Percentiles rank a stretch among this genome's conserved stretches.
Evolutionary conservation across 1,140 invertebrate genomes (phyloP).

Genomic region (Drosophila athabasca): DNA sequence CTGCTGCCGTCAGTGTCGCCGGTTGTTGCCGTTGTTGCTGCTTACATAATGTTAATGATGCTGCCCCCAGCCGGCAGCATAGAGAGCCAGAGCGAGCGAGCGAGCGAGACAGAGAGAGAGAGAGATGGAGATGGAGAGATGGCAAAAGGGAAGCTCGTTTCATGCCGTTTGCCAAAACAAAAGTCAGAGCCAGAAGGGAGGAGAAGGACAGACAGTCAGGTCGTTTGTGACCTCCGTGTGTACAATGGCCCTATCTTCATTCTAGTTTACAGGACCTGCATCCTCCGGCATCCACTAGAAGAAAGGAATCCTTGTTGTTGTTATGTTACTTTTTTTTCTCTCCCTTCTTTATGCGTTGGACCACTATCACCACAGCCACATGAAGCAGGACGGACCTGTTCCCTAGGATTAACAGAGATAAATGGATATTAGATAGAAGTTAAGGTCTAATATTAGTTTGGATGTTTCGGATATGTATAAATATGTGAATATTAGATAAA

Average conservation of each 20-base stretch:
- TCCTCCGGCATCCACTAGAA: constrained; percentile 13
- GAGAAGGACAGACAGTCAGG: constrained; percentile 24
- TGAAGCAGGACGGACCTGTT: neutral
- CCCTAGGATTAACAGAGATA: too few species aligned
- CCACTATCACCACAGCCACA: neutral
- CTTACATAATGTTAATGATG: constrained; percentile 81
- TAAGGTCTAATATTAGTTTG: too few species aligned
- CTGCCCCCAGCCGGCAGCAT: constrained; percentile 53
- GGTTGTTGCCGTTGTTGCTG: constrained; percentile 45
- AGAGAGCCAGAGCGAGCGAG: neutral
- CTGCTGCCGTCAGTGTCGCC: constrained; percentile 62
- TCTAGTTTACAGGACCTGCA: constrained; percentile 40
- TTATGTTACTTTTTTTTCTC: neutral
- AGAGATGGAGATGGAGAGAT: neutral
- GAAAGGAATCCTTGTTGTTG: constrained; percentile 10
- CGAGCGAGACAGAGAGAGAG: neutral
- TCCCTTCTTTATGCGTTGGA: neutral
- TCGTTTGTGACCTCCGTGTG: constrained; percentile 43
- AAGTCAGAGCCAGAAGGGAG: constrained; percentile 43
- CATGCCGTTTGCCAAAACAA: constrained; percentile 72
- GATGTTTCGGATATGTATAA: too few species aligned
- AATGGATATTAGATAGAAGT: too few species aligned
- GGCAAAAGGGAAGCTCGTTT: constrained; percentile 53
- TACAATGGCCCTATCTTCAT: constrained; percentile 22
- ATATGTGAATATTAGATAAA: too few species aligned